phyloP scores from a whole-genome alignment of 1,140 invertebrate species.

The Drosophila ambigua region DNA sequence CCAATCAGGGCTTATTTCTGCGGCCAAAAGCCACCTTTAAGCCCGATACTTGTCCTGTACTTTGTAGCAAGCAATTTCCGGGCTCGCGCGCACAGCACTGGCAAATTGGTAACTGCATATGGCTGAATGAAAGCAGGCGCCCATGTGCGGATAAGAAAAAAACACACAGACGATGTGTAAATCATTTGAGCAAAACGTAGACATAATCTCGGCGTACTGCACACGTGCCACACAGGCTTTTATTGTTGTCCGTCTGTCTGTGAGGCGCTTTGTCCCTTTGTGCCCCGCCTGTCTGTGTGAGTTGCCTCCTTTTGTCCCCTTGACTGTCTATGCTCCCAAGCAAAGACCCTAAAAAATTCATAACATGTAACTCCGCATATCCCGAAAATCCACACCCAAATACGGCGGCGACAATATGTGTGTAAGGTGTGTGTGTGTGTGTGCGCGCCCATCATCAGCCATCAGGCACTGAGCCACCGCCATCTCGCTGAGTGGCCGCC shows the following conservation, averaged over 20 bases:
- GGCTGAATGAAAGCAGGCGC: slow-evolving; percentile 5
- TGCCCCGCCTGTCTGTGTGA: too few relatives aligned
- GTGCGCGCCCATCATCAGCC: slow-evolving; percentile 43
- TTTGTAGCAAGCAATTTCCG: slow-evolving; percentile 30
- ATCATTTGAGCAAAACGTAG: slow-evolving; percentile 73
- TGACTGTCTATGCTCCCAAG: background rate
- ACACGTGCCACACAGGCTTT: slow-evolving; percentile 54
- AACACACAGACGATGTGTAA: slow-evolving; percentile 52
- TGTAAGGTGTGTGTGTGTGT: slow-evolving; percentile 9
- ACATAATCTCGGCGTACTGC: slow-evolving; percentile 60
- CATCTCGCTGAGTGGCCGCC: slow-evolving; percentile 50
- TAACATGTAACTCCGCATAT: slow-evolving; percentile 52
- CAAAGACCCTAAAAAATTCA: slow-evolving; percentile 54
- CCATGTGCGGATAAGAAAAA: slow-evolving; percentile 7
- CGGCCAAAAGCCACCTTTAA: too few relatives aligned
- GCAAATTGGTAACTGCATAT: slow-evolving; percentile 71
- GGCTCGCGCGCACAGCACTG: slow-evolving; percentile 47
- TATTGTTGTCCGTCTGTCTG: slow-evolving; percentile 42
- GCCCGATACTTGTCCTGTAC: too few relatives aligned
- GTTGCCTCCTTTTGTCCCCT: background rate
- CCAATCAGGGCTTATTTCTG: too few relatives aligned
- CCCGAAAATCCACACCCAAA: slow-evolving; percentile 56
- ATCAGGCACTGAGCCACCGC: slow-evolving; percentile 46
- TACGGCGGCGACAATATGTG: slow-evolving; percentile 34
- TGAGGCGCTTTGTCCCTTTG: background rate